phyloP scores from a whole-genome alignment of 2,888 invertebrate species.

The Microplitis deprimator region DNA sequence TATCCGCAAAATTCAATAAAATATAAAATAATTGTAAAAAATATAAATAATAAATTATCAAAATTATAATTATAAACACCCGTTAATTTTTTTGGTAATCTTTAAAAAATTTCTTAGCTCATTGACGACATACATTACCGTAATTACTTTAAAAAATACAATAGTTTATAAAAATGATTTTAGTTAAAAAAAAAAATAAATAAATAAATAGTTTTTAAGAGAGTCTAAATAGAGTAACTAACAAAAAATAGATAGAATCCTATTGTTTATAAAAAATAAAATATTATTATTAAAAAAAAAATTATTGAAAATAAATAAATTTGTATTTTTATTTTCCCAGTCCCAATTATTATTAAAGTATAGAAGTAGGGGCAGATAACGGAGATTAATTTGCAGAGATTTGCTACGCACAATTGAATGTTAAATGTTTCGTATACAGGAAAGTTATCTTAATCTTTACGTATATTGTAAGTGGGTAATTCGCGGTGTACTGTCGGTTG shows the following conservation, averaged over 20 bases:
- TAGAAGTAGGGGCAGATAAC: neutral
- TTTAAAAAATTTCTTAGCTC: neutral
- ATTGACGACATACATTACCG: neutral
- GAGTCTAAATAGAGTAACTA: slow-evolving; percentile 66
- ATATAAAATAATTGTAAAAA: no score
- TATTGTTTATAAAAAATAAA: slow-evolving; percentile 65
- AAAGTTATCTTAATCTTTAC: slow-evolving; percentile 25
- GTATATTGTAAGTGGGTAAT: neutral
- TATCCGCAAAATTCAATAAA: no score
- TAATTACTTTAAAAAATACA: neutral
- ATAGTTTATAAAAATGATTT: slow-evolving; percentile 25
- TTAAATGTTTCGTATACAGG: slow-evolving; percentile 13
- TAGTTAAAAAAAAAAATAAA: slow-evolving; percentile 55
- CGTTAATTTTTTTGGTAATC: neutral
- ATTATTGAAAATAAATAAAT: slow-evolving; percentile 50
- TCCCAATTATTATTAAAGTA: neutral
- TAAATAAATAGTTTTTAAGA: slow-evolving; percentile 57
- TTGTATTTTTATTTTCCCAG: neutral
- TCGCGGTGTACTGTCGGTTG: neutral
- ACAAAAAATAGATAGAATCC: slow-evolving; percentile 58
- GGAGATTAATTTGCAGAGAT: neutral
- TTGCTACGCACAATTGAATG: slow-evolving; percentile 14
- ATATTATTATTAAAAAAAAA: slow-evolving; percentile 46
- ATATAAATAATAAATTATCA: no score
- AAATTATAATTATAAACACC: no score